A percentile compares a stretch with the other conserved stretches of the same genome.
phyloP scores from a whole-genome alignment of 2,888 invertebrate species.

The Oligia strigilis region DNA sequence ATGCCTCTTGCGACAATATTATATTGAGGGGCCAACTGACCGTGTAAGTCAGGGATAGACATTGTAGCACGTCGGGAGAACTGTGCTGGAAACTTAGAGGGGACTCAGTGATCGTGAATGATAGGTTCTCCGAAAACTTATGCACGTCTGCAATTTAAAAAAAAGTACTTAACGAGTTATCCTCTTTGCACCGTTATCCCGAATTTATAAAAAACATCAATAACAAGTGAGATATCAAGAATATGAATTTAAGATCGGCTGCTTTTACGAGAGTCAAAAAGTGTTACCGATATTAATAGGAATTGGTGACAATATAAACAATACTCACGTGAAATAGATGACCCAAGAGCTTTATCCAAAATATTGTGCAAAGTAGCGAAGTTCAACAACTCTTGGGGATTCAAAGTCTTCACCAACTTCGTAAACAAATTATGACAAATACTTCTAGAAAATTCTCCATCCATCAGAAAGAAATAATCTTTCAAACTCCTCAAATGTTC shows the following conservation, averaged over 20 bases:
- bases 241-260: no score
- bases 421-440: constrained; percentile 93
- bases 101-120: constrained; percentile 91
- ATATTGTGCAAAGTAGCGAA: constrained; percentile 93
- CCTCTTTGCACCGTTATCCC: background rate
- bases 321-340: constrained; percentile 91
- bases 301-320: background rate
- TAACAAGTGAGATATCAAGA: background rate
- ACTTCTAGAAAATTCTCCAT: constrained; percentile 94
- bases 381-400: constrained; percentile 93
- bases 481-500: constrained; percentile 94
- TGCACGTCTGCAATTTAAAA: constrained; percentile 83
- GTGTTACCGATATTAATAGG: background rate
- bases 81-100: constrained; percentile 92
- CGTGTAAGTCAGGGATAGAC: constrained; percentile 93
- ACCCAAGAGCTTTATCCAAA: constrained; percentile 92
- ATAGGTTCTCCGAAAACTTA: constrained; percentile 91
- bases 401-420: constrained; percentile 91
- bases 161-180: background rate
- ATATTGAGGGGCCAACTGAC: constrained; percentile 95
- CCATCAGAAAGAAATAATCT: constrained; percentile 94
- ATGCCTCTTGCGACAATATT: constrained; percentile 93
- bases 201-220: background rate
- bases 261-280: background rate
- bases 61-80: constrained; percentile 92